phyloP scores from a whole-genome alignment of 2,113 vertebrate species.

The Callipepla californica region DNA sequence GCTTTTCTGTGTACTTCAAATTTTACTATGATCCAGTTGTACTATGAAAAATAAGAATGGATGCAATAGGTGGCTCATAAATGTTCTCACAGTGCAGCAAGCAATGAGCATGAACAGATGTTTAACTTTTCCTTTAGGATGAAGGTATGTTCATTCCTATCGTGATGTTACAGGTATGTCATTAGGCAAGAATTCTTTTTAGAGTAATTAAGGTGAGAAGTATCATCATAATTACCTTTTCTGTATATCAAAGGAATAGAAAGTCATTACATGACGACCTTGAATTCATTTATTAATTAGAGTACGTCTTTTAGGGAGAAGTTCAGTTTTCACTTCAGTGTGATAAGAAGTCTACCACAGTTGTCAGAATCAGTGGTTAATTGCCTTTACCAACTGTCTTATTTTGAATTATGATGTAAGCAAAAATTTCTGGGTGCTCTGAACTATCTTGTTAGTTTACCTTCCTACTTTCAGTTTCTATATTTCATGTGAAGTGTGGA shows the following conservation, averaged over 20 bases:
- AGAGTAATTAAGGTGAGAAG: neutral
- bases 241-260: neutral
- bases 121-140: neutral
- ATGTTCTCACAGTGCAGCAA: neutral
- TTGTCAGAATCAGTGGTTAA: neutral
- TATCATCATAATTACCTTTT: neutral
- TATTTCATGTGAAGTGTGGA: neutral
- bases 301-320: neutral
- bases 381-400: neutral
- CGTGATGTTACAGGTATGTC: neutral
- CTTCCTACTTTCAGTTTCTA: neutral
- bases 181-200: neutral
- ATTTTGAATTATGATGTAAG: neutral
- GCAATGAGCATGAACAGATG: neutral
- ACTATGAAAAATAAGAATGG: neutral
- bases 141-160: neutral
- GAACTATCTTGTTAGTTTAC: neutral
- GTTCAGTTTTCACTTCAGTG: neutral
- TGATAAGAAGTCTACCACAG: neutral
- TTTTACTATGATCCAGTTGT: neutral
- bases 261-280: rapidly evolving
- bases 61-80: neutral
- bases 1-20: neutral
- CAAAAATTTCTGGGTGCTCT: neutral
- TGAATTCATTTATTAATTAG: neutral